Percentiles rank a stretch among this genome's conserved stretches.
Evolutionary conservation across 2,797 vertebrate genomes (phyloP).

Genomic region (Myotis pilosus): DNA sequence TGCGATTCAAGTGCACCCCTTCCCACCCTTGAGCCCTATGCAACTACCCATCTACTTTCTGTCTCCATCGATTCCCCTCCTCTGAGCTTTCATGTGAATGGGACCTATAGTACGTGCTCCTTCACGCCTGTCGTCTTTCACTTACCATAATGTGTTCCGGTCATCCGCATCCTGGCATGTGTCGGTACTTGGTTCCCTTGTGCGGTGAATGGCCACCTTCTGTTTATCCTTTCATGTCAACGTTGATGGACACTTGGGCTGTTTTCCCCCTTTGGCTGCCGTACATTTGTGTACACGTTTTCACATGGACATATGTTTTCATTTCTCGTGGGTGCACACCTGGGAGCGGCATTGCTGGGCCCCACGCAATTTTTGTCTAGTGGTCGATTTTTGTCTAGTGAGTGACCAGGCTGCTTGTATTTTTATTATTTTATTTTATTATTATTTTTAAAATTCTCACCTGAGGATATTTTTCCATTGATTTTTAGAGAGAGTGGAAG

Average conservation of each 20-base stretch:
- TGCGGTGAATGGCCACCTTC: too few species aligned
- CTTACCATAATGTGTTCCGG: accelerated
- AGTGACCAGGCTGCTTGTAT: not conserved
- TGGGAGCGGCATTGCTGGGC: not conserved
- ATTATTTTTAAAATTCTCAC: too few species aligned
- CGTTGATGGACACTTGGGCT: not conserved
- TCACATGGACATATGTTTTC: accelerated
- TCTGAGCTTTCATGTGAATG: not conserved
- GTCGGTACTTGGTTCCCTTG: not conserved
- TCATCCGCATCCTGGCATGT: accelerated
- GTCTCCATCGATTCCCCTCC: not conserved
- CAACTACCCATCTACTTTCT: not conserved
- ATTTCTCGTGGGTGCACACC: not conserved
- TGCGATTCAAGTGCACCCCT: accelerated
- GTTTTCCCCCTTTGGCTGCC: not conserved
- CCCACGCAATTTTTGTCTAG: too few species aligned
- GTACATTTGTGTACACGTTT: not conserved
- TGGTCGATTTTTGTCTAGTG: too few species aligned
- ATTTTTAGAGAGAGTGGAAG: too few species aligned
- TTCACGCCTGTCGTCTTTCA: not conserved
- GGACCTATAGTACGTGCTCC: not conserved
- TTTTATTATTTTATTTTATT: not conserved
- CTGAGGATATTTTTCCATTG: too few species aligned
- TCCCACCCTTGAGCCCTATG: not conserved
- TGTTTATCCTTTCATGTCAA: too few species aligned